phyloP scores from a whole-genome alignment of 2,888 invertebrate genomes.

The Scaptodrosophila latifasciaeformis region DNA sequence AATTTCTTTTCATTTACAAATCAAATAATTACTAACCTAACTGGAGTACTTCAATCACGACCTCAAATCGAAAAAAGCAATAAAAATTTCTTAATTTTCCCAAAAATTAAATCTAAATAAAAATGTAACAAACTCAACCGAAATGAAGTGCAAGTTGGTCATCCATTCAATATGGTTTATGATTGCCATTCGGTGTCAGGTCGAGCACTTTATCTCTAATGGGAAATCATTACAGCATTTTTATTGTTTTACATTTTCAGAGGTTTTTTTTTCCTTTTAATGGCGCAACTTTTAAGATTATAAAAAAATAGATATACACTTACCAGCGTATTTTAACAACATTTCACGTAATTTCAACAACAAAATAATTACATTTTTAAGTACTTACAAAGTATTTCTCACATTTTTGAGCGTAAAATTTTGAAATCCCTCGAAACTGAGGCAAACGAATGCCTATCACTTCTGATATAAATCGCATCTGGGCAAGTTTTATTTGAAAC shows the following conservation, averaged over 20 bases:
- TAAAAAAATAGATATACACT: constrained; percentile 36
- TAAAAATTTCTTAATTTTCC: constrained; percentile 56
- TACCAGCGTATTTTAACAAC: constrained; percentile 36
- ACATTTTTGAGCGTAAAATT: constrained; percentile 39
- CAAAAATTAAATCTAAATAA: constrained; percentile 41
- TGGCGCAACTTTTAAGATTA: constrained; percentile 59
- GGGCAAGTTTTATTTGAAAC: too few species aligned
- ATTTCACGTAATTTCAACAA: constrained; percentile 61
- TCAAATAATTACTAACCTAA: too few species aligned
- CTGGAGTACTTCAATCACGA: too few species aligned
- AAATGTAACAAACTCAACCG: constrained; percentile 1
- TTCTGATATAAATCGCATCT: too few species aligned
- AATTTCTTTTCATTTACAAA: too few species aligned
- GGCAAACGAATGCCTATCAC: too few species aligned
- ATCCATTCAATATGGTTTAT: too few species aligned
- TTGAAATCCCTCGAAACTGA: constrained; percentile 24
- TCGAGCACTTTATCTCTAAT: constrained; percentile 58
- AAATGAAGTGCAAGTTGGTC: constrained; percentile 37
- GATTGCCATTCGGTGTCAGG: too few species aligned
- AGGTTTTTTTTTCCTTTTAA: constrained; percentile 32
- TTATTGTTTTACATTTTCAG: constrained; percentile 54
- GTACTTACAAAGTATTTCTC: constrained; percentile 54
- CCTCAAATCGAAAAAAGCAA: too few species aligned
- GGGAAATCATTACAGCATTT: constrained; percentile 63
- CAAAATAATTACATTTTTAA: constrained; percentile 59